Evolutionary conservation across 2,797 vertebrate species (phyloP), one percentile per base, ranked within the genome.

Genomic region (Siniperca scherzeri): DNA sequence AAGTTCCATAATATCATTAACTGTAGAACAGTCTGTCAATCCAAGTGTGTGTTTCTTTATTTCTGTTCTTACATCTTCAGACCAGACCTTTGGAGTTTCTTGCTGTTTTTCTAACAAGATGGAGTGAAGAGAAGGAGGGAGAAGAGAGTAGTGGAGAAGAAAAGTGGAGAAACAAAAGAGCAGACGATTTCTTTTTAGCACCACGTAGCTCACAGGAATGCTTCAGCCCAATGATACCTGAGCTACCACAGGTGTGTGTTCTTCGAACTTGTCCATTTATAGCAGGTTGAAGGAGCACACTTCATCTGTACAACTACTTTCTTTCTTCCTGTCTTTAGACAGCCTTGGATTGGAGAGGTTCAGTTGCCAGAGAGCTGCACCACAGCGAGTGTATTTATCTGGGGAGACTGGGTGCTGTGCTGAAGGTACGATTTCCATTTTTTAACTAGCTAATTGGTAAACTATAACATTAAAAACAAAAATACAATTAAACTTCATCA

Each of bases 71-170:
- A 5, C 48, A 80, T 70, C 88, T 87, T 79, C 84, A 98, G 96
- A 93, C 93, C 70, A 94, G 91, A 78, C 93, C 95, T 21, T 8
- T 97, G 87, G 95, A 96, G 86, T 97, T 96, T 81, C 90, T 98
- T 4, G 92, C 95, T 1, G 4, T n/a, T 81, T 96, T 95, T 85
- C 91, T 97, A 83, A 93, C 73, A 56, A 94, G 83, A 85, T 94
- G 87, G 89, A 80, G 69, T 1, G 56, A 89, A 14, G 80, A 83
- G 68, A 50, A 77, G 38, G 82, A 74, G 25, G 40, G 1, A 78
- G 7, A 33, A 10, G 73, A n/a, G 5, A 30, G 16, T 0, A 3
- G 9, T 1, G 62, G 21, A 22, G 42, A 77, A 16, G 70, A 71
- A 5, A 16, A 42, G 16, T 2, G 33, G 40, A 42, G 12, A 71